Evolutionary conservation across 2,888 invertebrate genomes (phyloP).

Genomic region (Artemia sp.): DNA sequence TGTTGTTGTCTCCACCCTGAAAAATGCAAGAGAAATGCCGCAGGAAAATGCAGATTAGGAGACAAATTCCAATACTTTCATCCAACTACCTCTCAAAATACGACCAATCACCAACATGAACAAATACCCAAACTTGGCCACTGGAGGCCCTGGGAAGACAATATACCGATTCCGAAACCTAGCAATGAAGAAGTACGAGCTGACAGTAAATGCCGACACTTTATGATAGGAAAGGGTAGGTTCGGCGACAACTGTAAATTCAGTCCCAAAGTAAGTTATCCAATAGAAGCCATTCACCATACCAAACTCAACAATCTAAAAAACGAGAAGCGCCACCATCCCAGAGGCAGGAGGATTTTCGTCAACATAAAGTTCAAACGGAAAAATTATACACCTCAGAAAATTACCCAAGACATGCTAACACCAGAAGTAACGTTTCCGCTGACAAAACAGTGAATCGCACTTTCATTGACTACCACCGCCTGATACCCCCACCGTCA

Average conservation of each 20-base stretch:
- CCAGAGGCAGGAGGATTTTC: neutral
- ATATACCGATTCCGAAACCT: too few relatives aligned
- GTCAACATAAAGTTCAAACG: neutral
- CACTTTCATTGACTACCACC: neutral
- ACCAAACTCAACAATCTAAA: neutral
- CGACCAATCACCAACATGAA: neutral
- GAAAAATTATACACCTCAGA: neutral
- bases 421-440: neutral
- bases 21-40: neutral
- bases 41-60: neutral
- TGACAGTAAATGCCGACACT: too few relatives aligned
- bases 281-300: neutral
- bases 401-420: conserved; percentile 1
- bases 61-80: neutral
- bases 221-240: neutral
- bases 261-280: neutral
- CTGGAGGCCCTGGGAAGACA: neutral
- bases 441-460: neutral
- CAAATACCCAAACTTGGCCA: neutral
- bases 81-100: neutral
- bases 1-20: neutral
- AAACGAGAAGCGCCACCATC: neutral
- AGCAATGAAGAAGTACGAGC: too few relatives aligned
- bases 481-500: neutral
- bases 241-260: neutral